Evolutionary conservation across 2,797 vertebrate genomes (phyloP).

Genomic region (Periparus ater): DNA sequence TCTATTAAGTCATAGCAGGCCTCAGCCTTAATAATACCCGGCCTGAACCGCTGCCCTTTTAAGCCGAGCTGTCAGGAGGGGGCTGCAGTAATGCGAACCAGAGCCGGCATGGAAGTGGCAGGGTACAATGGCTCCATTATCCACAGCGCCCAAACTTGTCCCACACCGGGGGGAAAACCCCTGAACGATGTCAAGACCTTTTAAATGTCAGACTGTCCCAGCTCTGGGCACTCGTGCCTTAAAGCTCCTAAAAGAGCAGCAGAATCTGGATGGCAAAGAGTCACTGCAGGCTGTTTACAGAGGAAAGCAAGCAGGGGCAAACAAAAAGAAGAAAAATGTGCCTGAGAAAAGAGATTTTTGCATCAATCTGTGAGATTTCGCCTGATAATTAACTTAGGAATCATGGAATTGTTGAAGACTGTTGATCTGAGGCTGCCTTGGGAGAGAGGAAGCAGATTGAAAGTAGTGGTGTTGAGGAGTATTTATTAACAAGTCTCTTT

Average conservation of each 20-base stretch:
- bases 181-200: constrained; percentile 61
- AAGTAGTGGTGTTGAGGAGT: background rate
- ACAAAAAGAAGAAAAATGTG: background rate
- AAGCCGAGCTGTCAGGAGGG: background rate
- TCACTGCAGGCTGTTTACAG: background rate
- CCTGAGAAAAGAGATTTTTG: background rate
- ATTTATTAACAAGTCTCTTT: constrained; percentile 31
- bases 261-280: background rate
- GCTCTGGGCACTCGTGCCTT: constrained; percentile 21
- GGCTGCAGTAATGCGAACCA: constrained; percentile 35
- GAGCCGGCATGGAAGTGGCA: background rate
- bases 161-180: background rate
- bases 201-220: constrained; percentile 68
- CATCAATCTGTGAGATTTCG: background rate
- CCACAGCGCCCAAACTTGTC: background rate
- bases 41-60: constrained; percentile 33
- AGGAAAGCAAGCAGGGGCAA: background rate
- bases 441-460: background rate
- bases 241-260: constrained; percentile 35
- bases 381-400: constrained; percentile 7
- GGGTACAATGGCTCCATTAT: constrained; percentile 63
- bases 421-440: background rate
- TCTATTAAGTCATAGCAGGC: background rate
- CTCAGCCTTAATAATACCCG: background rate
- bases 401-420: background rate